Evolutionary conservation across 2,888 invertebrate species (phyloP), one percentile per base, ranked within the genome.

Genomic region (Sipha maydis): DNA sequence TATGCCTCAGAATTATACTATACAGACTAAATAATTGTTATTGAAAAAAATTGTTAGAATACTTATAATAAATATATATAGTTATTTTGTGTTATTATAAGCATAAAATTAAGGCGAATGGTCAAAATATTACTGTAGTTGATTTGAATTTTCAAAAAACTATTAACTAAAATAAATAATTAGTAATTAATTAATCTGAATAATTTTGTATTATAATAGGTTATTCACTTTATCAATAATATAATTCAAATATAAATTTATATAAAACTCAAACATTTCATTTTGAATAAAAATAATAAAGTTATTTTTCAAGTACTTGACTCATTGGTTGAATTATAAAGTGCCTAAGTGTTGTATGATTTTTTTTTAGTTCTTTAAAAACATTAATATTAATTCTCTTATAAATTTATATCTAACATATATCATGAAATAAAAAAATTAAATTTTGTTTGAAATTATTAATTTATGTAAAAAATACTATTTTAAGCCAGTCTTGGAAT

Each of bases 401-500:
- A 34, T 34, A 34, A 3, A 34, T 34, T 3, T 34, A 34, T 34
- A 34, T 34, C 2, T 34, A 34, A 34, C 4, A 34, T 34, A 34
- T 48, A 17, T 77, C 31, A 54, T 41, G n/a, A 77, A 77, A 48
- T 54, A 77, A 48, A 76, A 25, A 14, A 28, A 28, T 17, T 0
- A 77, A 77, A 28, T 48, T n/a, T 19, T 76, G 31, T 61, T 79
- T 25, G 25, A 54, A 14, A 54, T 25, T 61, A 3, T 79, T 38
- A 41, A n/a, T 41, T 80, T 41, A 19, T 69, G 41, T 67, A 38
- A 38, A 28, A 78, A 34, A 48, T 78, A 71, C 9, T 71, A 54
- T 78, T 85, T 85, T 85, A 85, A 34, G n/a, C 77, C 85, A 85
- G 85, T 85, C 85, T 85, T 85, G n/a, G 34, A 85, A 85, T 78